Evolutionary conservation across 2,888 invertebrate genomes (phyloP).

Genomic region (Thecophora atra): DNA sequence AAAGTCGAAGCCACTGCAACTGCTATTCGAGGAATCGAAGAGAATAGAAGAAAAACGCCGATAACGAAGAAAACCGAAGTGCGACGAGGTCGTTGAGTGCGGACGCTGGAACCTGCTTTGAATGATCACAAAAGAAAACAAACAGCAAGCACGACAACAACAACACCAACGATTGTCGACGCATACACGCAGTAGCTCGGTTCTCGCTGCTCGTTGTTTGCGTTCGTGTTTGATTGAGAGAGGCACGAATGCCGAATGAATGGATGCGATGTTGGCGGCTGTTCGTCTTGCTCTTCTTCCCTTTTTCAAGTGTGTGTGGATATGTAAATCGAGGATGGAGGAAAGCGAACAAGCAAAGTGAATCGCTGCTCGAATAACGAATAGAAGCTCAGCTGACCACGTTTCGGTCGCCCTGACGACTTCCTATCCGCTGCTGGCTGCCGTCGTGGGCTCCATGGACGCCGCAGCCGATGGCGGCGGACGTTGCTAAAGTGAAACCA

Average conservation of each 20-base stretch:
- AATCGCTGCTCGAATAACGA: too few relatives aligned
- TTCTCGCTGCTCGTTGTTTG: too few relatives aligned
- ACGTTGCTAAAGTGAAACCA: slow-evolving; percentile 8
- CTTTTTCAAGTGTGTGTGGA: too few relatives aligned
- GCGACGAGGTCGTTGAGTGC: slow-evolving; percentile 27
- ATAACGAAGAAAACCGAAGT: slow-evolving; percentile 5
- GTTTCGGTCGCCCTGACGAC: background rate
- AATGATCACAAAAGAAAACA: slow-evolving; percentile 10
- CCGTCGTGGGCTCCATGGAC: background rate
- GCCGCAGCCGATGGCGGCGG: background rate
- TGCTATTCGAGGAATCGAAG: slow-evolving; percentile 1
- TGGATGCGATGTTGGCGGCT: too few relatives aligned
- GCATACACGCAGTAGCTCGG: slow-evolving; percentile 27
- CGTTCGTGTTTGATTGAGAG: slow-evolving; percentile 21
- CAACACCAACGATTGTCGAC: slow-evolving; percentile 44
- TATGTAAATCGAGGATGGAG: too few relatives aligned
- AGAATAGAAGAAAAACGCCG: background rate
- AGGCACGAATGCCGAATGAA: too few relatives aligned
- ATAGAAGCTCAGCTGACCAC: too few relatives aligned
- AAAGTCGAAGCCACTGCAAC: background rate
- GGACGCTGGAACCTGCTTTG: slow-evolving; percentile 24
- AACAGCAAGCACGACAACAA: slow-evolving; percentile 41
- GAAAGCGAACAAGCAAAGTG: too few relatives aligned
- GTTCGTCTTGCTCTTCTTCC: too few relatives aligned
- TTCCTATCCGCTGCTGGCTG: background rate